Base-by-base conservation (phyloP, 2,113 vertebrate genomes). In the Abramis brama region DNA sequence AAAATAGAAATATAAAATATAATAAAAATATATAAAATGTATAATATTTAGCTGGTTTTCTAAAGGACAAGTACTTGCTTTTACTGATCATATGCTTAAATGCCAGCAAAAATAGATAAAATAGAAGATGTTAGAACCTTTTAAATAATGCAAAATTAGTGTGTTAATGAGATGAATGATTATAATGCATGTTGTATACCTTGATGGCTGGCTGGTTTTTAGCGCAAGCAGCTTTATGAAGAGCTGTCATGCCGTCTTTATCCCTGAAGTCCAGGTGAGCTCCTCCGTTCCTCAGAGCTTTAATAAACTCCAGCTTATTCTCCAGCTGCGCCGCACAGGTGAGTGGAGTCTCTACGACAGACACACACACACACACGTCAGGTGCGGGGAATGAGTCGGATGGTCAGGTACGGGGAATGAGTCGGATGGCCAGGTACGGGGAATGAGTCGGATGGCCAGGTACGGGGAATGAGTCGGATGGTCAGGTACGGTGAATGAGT, bases 181-280 rank as follows among this genome's bases (percentile, higher is more conserved):
- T 59, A 27, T 47, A 66, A 19, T 59, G 60, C 36, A n/a, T 17
- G 10, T 23, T 36, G 0, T 19, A 80, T 92, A 99, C 98, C 97
- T 92, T 96, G 12, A 99, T 96, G 0, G 95, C 92, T 13, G 90
- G 77, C 74, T 94, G 96, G 91, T 97, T 99, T 91, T 96, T 96
- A 86, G 96, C 90, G 4, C 96, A 91, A 0, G 96, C 97, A 0
- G 98, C 98, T 92, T 97, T 97, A 93, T 99, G 98, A 47, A 99
- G 92, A 17, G 97, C 94, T 0, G 98, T 99, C 96, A 98, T 96
- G 5, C 98, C 98, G 0, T 99, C 97, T 86, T 92, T 96, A 90
- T 97, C 96, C 59, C 98, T 94, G 94, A 97, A 99, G 91, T 99
- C 98, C 91, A 99, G 92, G 89, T 99, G 98, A 13, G 98, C 97